Base-by-base conservation (phyloP, 2,113 vertebrate species). In the Syngnathus typhle region DNA sequence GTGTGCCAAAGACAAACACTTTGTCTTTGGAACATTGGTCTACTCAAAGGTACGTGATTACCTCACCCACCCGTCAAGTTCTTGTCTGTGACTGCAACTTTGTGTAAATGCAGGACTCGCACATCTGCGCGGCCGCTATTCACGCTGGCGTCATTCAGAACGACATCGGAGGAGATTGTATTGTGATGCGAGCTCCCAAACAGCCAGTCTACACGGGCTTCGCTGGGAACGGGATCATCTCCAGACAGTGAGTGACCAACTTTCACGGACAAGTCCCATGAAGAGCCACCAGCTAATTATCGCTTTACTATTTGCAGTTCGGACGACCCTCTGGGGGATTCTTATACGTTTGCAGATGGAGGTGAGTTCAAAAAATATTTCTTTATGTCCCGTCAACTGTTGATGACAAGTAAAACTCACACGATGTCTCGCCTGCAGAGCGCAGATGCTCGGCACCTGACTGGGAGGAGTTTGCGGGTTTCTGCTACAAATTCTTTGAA, bases 101-200 rank as follows among this genome's bases (percentile, higher is more conserved):
- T 59, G 12, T 9, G 18, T 47, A 37, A 18, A 18, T 11, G 55
- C 76, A 93, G 91, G 90, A 93, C 82, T 92, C 91, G 0, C 88
- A 84, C 55, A 89, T 88, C 74, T 23, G 23, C 23, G 23, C 92
- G 91, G 23, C 23, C 23, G 23, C 23, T 23, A 23, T 23, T 23
- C 23, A 23, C 58, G 91, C 90, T 3, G 88, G 91, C 18, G 91
- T 87, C 0, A 87, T 23, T 2, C 71, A 89, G 7, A 88, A 89
- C 23, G 89, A 90, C 0, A 16, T 38, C 0, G 91, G 91, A 54
- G 91, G 91, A 59, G 91, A 93, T 61, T 90, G 89, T 59, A 92
- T 89, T 10, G 36, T 93, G 71, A 27, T 93, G 46, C 92, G 91
- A 73, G 55, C 60, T 19, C 64, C 71, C 7, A 9, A 41, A 41